Percentiles rank a stretch among this genome's conserved stretches.
Conservation (phyloP, 2,113 vertebrate genomes). For the Benitochromis conjunctus region DNA sequence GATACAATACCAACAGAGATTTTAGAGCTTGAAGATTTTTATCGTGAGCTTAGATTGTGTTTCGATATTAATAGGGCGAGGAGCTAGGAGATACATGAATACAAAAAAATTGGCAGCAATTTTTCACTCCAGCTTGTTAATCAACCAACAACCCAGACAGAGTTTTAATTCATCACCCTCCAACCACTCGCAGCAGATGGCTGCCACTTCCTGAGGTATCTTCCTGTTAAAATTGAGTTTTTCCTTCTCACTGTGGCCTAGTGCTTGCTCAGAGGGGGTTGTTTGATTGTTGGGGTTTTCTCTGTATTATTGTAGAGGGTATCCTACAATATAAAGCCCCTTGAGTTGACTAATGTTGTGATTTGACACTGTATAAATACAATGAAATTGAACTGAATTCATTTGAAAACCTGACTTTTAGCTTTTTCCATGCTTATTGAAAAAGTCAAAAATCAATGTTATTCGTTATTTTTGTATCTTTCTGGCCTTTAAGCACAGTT, state of each 20-base stretch:
- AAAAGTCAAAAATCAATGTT: neutral
- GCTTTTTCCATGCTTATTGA: neutral
- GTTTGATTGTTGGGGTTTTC: neutral
- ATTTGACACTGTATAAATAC: neutral
- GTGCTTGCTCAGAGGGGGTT: accelerated
- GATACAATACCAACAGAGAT: neutral
- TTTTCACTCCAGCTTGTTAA: neutral
- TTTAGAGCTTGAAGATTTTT: neutral
- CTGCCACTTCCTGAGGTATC: neutral
- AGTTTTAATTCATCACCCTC: neutral
- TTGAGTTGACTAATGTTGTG: neutral
- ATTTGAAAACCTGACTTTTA: neutral
- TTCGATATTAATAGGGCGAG: accelerated
- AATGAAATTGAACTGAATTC: neutral
- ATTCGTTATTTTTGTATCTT: neutral
- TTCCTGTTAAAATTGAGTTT: neutral
- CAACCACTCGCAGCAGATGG: neutral
- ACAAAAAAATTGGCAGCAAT: neutral
- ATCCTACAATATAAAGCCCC: neutral
- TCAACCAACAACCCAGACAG: neutral
- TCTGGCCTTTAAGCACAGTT: accelerated
- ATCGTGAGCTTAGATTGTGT: neutral
- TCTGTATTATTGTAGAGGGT: neutral
- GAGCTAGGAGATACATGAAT: neutral
- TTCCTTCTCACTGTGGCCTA: neutral